These are phyloP conservation scores for Ganaspis sp. DNA, from an alignment of 1,140 invertebrate genomes.

Conservation along the genomic window DNA sequence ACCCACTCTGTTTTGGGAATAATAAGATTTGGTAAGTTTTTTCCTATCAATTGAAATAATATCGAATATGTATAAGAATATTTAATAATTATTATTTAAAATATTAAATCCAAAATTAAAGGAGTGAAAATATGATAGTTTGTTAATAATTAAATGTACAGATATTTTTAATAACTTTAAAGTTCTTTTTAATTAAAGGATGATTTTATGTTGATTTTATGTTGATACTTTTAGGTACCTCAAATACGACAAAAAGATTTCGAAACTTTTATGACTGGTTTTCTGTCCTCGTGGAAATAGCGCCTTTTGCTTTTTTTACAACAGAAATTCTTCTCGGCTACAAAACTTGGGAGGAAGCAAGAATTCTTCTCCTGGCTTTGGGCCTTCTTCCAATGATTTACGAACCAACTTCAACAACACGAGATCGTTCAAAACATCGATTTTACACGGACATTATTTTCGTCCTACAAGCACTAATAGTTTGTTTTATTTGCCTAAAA, in stretches of 20 bases:
- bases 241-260: slow-evolving; percentile 61
- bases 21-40: slow-evolving; percentile 67
- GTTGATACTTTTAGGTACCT: slow-evolving; percentile 59
- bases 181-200: too few species aligned
- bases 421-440: slow-evolving; percentile 58
- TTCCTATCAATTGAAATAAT: slow-evolving; percentile 28
- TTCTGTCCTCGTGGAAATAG: slow-evolving; percentile 65
- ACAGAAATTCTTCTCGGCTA: slow-evolving; percentile 66
- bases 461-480: slow-evolving; percentile 59
- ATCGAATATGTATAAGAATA: too few species aligned
- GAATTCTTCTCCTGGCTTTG: slow-evolving; percentile 58
- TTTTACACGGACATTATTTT: slow-evolving; percentile 59
- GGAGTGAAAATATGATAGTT: too few species aligned
- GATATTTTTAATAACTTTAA: too few species aligned
- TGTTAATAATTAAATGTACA: too few species aligned
- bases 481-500: slow-evolving; percentile 60
- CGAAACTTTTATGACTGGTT: slow-evolving; percentile 69
- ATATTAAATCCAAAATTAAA: too few species aligned
- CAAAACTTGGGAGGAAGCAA: slow-evolving; percentile 56
- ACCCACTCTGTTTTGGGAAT: slow-evolving; percentile 69
- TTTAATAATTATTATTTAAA: too few species aligned
- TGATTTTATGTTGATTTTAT: not conserved
- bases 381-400: slow-evolving; percentile 63
- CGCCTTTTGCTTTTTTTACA: slow-evolving; percentile 68
- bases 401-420: slow-evolving; percentile 58